Evolutionary conservation across 1,140 invertebrate genomes (phyloP), one percentile per base, ranked within the genome.

Genomic region (Aphidius gifuensis): DNA sequence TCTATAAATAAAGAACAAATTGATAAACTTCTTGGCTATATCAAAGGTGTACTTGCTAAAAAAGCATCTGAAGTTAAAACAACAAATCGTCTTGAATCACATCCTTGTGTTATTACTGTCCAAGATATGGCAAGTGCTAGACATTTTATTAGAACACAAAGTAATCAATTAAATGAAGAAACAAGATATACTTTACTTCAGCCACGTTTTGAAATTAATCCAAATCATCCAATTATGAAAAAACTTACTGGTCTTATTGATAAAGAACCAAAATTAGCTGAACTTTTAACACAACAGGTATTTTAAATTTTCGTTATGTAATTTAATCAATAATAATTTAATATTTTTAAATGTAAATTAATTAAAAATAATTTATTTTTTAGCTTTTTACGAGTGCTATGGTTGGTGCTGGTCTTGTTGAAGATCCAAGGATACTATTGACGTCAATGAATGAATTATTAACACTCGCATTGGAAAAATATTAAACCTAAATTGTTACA

Each of bases 41-140:
- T 98, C 39, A 90, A 93, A 73, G 83, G 85, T 4, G 81, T 70
- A 32, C 82, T 98, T 9, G 80, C 85, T 7, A 89, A 89, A 1
- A 93, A 92, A 82, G 92, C 93, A 1, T 84, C 87, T 39, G 87
- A 88, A 53, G 88, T 95, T 3, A 91, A 90, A 78, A 86, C 92
- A 1, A 98, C 94, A 1, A 87, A 88, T 39, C 86, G 91, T 44
- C 78, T 98, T 16, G 92, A 93, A 61, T 85, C 86, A 2, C 94
- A 99, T 83, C 96, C 96, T 0, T 97, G 94, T 77, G 90, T 97
- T 2, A 86, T 98, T 0, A 96, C 94, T 3, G 92, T 97, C 1
- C 90, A 93, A 70, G 95, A 98, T 79, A 97, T 98, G 94, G 94
- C 92, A 1, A 92, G 93, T 8, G 95, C 95, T 0, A 82, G 96